Evolutionary conservation across 2,888 invertebrate species (phyloP).

Genomic region (Mythimna vitellina): DNA sequence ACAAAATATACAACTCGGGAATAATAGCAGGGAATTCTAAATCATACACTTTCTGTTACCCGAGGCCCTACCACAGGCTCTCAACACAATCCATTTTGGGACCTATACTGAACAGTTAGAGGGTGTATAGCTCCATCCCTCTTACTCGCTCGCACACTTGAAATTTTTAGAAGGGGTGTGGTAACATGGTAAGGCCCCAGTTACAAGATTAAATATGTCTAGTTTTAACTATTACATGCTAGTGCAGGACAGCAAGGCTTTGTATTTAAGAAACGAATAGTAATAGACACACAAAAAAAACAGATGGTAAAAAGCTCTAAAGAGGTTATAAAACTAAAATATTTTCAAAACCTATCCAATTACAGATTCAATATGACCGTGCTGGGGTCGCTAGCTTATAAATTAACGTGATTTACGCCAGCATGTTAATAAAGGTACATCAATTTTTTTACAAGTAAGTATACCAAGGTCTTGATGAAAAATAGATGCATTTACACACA

Average conservation of each 20-base stretch:
- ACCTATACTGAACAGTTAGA: too few relatives aligned
- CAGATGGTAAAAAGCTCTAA: neutral
- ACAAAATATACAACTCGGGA: neutral
- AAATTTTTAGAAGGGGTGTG: too few relatives aligned
- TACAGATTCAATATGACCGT: neutral
- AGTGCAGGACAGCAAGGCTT: constrained; percentile 17
- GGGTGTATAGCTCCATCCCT: too few relatives aligned
- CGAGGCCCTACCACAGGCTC: too few relatives aligned
- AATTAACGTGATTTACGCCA: constrained; percentile 35
- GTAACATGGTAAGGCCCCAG: too few relatives aligned
- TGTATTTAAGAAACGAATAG: neutral
- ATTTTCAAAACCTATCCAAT: neutral
- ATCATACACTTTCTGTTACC: neutral
- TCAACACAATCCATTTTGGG: too few relatives aligned
- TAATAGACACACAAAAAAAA: neutral
- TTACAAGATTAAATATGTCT: neutral
- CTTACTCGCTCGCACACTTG: too few relatives aligned
- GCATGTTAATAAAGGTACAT: constrained; percentile 7
- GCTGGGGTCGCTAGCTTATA: constrained; percentile 1
- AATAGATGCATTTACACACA: neutral
- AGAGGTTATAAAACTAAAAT: neutral
- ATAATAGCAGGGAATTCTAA: constrained; percentile 4
- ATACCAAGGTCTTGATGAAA: constrained; percentile 14
- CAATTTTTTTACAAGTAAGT: neutral
- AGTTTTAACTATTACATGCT: constrained; percentile 1